Conservation (phyloP, 2,113 vertebrate genomes). For the Spea bombifrons region DNA sequence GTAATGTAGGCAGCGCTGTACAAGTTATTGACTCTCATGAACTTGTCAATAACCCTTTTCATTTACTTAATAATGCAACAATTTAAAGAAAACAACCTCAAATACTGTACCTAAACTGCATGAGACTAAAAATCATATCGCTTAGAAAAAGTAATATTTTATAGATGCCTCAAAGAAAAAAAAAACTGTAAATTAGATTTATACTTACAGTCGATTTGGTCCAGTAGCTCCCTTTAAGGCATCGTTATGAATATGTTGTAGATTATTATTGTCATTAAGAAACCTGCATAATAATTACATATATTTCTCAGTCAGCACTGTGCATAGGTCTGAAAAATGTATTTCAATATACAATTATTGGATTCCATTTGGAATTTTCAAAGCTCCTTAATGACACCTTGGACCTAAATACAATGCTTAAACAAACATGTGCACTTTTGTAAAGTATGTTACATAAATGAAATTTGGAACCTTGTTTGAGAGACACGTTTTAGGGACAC, state of each 20-base stretch:
- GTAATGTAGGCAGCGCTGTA: too few species aligned
- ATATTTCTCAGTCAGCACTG: background rate
- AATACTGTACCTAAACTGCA: background rate
- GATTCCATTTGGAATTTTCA: background rate
- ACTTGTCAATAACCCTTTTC: background rate
- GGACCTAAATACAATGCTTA: background rate
- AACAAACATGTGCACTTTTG: too few species aligned
- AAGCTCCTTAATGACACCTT: background rate
- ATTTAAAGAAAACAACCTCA: background rate
- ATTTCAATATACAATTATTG: background rate
- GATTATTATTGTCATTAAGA: constrained; percentile 77
- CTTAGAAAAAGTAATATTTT: background rate
- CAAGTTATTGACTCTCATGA: background rate
- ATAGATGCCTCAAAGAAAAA: constrained; percentile 14
- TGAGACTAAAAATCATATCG: background rate
- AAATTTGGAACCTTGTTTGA: too few species aligned
- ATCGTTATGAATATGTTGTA: constrained; percentile 73
- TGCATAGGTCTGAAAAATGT: background rate
- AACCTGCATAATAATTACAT: constrained; percentile 63
- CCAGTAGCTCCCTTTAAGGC: constrained; percentile 80
- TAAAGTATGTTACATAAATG: too few species aligned
- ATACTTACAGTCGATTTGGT: constrained; percentile 81
- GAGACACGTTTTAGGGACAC: too few species aligned
- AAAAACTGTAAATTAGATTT: constrained; percentile 3
- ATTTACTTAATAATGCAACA: background rate